phyloP scores from a whole-genome alignment of 2,113 vertebrate species.

The Percopsis transmontana region DNA sequence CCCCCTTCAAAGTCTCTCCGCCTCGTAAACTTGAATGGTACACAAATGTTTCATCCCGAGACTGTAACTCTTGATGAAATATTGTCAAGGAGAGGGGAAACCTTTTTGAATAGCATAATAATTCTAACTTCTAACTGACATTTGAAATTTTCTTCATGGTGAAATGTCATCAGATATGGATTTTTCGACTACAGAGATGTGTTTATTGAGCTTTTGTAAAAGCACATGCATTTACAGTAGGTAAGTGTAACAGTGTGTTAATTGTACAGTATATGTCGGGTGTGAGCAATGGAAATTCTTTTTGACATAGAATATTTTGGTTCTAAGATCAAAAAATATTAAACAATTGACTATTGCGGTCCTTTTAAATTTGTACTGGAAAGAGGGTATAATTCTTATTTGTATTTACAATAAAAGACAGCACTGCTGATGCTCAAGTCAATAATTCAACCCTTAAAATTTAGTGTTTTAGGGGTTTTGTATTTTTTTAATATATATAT shows the following conservation, averaged over 20 bases:
- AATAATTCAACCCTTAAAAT: slow-evolving; percentile 46
- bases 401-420: slow-evolving; percentile 26
- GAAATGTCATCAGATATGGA: slow-evolving; percentile 25
- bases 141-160: slow-evolving; percentile 14
- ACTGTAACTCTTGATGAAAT: slow-evolving; percentile 49
- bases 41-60: slow-evolving; percentile 59
- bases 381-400: slow-evolving; percentile 23
- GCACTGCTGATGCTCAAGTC: slow-evolving; percentile 29
- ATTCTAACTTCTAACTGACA: slow-evolving; percentile 29
- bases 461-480: slow-evolving; percentile 54
- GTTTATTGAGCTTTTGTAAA: not conserved
- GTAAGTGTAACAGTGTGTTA: not conserved
- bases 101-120: slow-evolving; percentile 20
- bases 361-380: not conserved
- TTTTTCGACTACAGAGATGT: not conserved
- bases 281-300: not conserved
- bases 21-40: slow-evolving; percentile 64
- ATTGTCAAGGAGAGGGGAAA: slow-evolving; percentile 32
- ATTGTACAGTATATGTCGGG: not conserved
- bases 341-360: not conserved
- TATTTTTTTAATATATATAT: slow-evolving; percentile 53
- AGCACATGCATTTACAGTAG: not conserved
- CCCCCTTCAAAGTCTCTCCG: slow-evolving; percentile 59
- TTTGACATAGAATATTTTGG: not conserved
- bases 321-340: slow-evolving; percentile 1